phyloP scores from a whole-genome alignment of 2,888 invertebrate species.

The Eudemis profundana region DNA sequence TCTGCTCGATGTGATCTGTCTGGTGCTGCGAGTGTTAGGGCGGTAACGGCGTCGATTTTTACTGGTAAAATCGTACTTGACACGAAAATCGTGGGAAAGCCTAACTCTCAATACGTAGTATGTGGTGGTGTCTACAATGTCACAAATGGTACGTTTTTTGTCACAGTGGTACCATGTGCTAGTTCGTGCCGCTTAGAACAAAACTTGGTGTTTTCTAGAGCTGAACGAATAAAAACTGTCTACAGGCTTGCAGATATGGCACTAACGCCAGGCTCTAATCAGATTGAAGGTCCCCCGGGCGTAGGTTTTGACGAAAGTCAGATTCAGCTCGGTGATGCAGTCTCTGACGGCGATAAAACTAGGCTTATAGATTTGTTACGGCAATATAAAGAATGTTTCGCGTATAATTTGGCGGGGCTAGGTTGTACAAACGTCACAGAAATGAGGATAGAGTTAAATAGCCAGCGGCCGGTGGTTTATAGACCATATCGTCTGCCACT shows the following conservation, averaged over 20 bases:
- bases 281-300: background rate
- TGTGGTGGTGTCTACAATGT: slow-evolving; percentile 30
- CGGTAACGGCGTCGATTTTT: background rate
- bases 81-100: slow-evolving; percentile 34
- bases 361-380: background rate
- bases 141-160: slow-evolving; percentile 3
- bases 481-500: slow-evolving; percentile 49
- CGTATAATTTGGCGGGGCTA: slow-evolving; percentile 1
- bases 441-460: slow-evolving; percentile 34
- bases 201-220: slow-evolving; percentile 14
- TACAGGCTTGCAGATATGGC: slow-evolving; percentile 5
- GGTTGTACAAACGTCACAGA: slow-evolving; percentile 28
- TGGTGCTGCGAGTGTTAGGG: slow-evolving; percentile 18
- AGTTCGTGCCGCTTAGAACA: slow-evolving; percentile 24
- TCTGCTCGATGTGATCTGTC: background rate
- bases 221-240: slow-evolving; percentile 1
- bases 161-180: slow-evolving; percentile 12
- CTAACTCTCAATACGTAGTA: slow-evolving; percentile 19
- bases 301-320: background rate
- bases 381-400: slow-evolving; percentile 27
- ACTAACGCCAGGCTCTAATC: background rate
- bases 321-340: slow-evolving; percentile 19
- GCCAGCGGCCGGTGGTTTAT: slow-evolving; percentile 45
- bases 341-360: background rate
- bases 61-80: slow-evolving; percentile 7